Conservation (phyloP, 2,888 invertebrate genomes). For the Gastracanthus pulcherrimus region DNA sequence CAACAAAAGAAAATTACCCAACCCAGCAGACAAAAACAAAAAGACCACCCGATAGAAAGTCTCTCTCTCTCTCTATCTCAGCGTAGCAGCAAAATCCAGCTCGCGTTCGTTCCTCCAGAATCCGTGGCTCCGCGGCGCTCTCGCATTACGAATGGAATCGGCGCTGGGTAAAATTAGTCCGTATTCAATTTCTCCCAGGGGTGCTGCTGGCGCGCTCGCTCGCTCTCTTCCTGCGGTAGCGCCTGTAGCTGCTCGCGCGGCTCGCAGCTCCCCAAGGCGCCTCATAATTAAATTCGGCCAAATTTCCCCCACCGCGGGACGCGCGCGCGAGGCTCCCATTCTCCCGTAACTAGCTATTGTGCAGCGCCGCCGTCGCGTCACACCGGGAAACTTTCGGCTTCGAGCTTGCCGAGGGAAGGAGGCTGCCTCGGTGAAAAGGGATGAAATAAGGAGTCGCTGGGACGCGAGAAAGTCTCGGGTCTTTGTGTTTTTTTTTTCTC, state of each 20-base stretch:
- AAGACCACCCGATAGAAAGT: too few species aligned
- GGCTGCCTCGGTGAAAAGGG: conserved; percentile 29
- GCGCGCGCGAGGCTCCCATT: conserved; percentile 67
- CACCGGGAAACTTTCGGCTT: conserved; percentile 51
- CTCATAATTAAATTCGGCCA: conserved; percentile 77
- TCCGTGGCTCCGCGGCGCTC: conserved; percentile 21
- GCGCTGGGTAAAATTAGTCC: conserved; percentile 75
- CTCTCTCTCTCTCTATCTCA: too few species aligned
- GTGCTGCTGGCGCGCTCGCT: conserved; percentile 56
- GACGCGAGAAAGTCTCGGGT: too few species aligned
- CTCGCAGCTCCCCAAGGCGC: conserved; percentile 72
- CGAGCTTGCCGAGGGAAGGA: conserved; percentile 57
- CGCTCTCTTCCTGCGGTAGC: neutral
- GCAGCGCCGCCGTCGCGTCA: conserved; percentile 66
- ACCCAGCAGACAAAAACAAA: too few species aligned
- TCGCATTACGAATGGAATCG: conserved; percentile 67
- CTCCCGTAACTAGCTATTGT: conserved; percentile 78
- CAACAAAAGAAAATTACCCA: too few species aligned
- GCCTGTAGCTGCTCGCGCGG: conserved; percentile 54
- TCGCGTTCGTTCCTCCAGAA: neutral
- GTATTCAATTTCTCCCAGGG: conserved; percentile 76
- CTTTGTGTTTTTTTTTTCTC: too few species aligned
- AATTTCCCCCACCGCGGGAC: conserved; percentile 73
- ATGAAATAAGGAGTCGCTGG: conserved; percentile 39
- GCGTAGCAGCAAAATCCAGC: conserved; percentile 57